Conservation (phyloP, 35 echinoderm and acorn worm genomes). For the Lytechinus pictus region DNA sequence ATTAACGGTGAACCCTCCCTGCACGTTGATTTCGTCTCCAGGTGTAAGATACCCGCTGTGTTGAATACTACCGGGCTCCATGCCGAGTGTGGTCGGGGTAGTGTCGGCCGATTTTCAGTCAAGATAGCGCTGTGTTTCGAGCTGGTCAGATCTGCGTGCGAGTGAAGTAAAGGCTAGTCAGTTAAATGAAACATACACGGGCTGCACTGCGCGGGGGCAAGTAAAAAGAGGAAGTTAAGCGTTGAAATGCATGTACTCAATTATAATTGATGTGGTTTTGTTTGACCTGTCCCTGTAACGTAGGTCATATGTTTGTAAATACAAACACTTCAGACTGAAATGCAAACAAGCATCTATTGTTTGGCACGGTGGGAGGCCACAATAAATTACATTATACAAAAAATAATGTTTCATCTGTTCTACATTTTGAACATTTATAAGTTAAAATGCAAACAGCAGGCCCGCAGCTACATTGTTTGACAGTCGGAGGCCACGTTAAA, state of each 20-base stretch:
- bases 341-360: neutral
- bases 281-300: neutral
- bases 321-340: neutral
- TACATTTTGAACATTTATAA: too few species aligned
- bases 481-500: too few species aligned
- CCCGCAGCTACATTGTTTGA: too few species aligned
- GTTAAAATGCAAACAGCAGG: too few species aligned
- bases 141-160: neutral
- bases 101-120: neutral
- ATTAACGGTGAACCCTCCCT: neutral
- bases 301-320: neutral
- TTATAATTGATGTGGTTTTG: neutral
- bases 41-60: neutral
- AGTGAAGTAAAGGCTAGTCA: neutral
- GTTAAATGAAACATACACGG: too few species aligned
- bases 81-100: neutral
- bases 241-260: neutral
- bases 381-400: too few species aligned
- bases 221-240: neutral
- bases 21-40: neutral
- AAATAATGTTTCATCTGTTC: too few species aligned
- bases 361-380: neutral
- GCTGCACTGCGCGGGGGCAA: neutral
- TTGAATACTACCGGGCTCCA: neutral
- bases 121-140: neutral